Percentiles rank a stretch among this genome's conserved stretches.
These are phyloP conservation scores for Drosophila sordidula DNA, from an alignment of 2,888 invertebrate species.

Conservation along the genomic window DNA sequence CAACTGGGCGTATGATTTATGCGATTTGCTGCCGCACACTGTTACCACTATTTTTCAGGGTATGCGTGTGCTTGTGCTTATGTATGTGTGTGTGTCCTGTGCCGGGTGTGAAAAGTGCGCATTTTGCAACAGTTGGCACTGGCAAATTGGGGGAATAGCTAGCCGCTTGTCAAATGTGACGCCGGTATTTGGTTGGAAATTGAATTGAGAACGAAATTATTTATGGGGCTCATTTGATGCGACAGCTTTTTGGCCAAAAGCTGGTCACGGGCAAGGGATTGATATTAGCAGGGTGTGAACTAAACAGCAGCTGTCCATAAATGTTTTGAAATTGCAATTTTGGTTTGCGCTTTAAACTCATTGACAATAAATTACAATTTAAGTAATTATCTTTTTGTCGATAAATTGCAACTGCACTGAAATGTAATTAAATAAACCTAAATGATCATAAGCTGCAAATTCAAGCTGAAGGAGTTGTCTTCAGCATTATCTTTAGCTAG, in stretches of 20 bases:
- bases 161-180: conserved; percentile 56
- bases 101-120: conserved; percentile 28
- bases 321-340: conserved; percentile 27
- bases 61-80: not conserved
- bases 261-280: conserved; percentile 27
- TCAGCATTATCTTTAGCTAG: conserved; percentile 11
- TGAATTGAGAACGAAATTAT: conserved; percentile 72
- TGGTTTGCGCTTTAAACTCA: not conserved
- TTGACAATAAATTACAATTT: conserved; percentile 24
- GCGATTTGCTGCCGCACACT: conserved; percentile 56
- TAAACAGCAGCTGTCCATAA: conserved; percentile 45
- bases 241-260: conserved; percentile 67
- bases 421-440: not conserved
- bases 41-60: conserved; percentile 40
- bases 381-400: not conserved
- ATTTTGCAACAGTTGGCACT: conserved; percentile 73
- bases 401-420: conserved; percentile 8
- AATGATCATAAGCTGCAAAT: not conserved
- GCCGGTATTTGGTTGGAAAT: conserved; percentile 56
- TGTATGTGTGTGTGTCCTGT: not conserved
- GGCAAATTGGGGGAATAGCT: conserved; percentile 46
- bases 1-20: conserved; percentile 79
- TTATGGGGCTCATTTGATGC: conserved; percentile 74
- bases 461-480: not conserved
- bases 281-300: conserved; percentile 11